These are phyloP conservation scores for Drosophila pectinifera DNA, from an alignment of 1,140 invertebrate species.

Conservation along the genomic window DNA sequence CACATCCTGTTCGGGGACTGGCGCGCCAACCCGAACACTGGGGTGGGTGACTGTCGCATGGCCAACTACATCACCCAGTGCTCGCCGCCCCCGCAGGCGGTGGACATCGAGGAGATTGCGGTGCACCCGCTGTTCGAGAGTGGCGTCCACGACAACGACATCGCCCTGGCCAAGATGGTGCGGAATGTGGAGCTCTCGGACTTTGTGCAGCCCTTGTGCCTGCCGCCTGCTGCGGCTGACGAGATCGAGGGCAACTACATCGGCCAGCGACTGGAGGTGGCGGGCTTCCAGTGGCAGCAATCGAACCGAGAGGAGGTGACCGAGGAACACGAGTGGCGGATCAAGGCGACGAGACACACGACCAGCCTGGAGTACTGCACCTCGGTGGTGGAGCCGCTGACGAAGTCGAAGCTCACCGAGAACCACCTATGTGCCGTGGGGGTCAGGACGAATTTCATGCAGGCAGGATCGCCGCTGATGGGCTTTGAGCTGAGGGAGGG, in stretches of 20 bases:
- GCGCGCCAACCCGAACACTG: neutral
- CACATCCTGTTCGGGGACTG: constrained; percentile 16
- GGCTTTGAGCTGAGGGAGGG: constrained; percentile 5
- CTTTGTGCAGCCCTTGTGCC: constrained; percentile 21
- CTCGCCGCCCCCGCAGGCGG: constrained; percentile 5
- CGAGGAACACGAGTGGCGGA: constrained; percentile 1
- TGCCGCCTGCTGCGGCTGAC: constrained; percentile 9
- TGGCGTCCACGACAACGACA: neutral
- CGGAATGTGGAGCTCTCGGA: constrained; percentile 6
- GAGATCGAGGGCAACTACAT: constrained; percentile 8
- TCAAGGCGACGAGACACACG: constrained; percentile 2
- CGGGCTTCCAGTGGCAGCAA: constrained; percentile 1
- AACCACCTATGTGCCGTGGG: constrained; percentile 15
- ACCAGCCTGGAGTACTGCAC: constrained; percentile 10
- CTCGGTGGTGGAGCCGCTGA: neutral
- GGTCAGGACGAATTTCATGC: neutral
- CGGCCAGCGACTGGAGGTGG: constrained; percentile 13
- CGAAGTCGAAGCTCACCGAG: neutral
- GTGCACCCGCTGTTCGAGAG: constrained; percentile 16
- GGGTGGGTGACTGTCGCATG: neutral
- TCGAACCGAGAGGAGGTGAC: neutral
- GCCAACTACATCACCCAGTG: neutral
- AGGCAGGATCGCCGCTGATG: constrained; percentile 25
- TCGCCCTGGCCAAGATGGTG: constrained; percentile 22
- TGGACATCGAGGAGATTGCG: constrained; percentile 20